Evolutionary conservation across 2,888 invertebrate species (phyloP).

Genomic region (Abrostola triplasia): DNA sequence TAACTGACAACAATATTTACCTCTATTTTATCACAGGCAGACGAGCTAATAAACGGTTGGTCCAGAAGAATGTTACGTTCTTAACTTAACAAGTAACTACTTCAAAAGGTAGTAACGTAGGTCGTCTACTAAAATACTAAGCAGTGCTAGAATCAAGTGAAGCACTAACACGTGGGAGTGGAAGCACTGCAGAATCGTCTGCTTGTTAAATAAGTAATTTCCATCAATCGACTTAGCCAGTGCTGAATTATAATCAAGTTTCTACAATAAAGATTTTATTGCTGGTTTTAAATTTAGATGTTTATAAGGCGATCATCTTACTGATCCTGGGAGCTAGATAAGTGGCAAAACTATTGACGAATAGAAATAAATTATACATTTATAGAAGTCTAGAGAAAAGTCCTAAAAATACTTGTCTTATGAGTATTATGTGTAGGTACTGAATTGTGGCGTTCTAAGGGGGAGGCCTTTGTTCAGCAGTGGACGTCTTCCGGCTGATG

Average conservation of each 20-base stretch:
- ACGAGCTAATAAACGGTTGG: neutral
- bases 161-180: constrained; percentile 17
- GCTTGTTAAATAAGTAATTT: constrained; percentile 23
- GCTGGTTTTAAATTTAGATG: too few species aligned
- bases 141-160: constrained; percentile 20
- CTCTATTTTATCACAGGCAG: neutral
- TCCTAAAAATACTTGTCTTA: too few species aligned
- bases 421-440: too few species aligned
- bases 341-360: too few species aligned
- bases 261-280: constrained; percentile 10
- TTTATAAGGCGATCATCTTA: too few species aligned
- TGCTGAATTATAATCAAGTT: constrained; percentile 14
- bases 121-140: constrained; percentile 22
- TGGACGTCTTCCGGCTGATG: too few species aligned
- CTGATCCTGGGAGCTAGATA: too few species aligned
- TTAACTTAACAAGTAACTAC: constrained; percentile 12
- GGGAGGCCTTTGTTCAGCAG: too few species aligned
- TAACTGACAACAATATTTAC: neutral
- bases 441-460: too few species aligned
- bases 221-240: constrained; percentile 12
- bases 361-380: too few species aligned
- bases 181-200: constrained; percentile 9
- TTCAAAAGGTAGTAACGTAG: constrained; percentile 17
- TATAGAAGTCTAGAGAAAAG: too few species aligned
- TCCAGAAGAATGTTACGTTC: constrained; percentile 1